Base-by-base conservation (phyloP, 2,113 vertebrate genomes). In the Esox niger region DNA sequence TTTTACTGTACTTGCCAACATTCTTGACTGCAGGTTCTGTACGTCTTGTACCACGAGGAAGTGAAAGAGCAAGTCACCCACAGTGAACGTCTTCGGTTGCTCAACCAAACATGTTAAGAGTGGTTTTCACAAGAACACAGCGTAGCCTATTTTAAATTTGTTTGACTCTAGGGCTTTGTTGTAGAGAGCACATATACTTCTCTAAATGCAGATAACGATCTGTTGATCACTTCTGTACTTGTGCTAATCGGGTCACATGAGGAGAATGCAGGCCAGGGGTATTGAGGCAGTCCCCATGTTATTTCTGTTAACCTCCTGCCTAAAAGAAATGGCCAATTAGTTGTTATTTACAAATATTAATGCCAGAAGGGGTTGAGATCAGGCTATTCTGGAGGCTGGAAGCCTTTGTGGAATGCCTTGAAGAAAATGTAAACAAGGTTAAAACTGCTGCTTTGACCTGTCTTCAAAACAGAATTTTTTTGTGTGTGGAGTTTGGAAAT, bases 161-260 rank as follows among this genome's bases (percentile, higher is more conserved):
- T 52, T 52, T 52, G n/a, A 52, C 47, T 52, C n/a, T 23, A 52
- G n/a, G n/a, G 5, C 20, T 52, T 15, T 21, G n/a, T 52, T 52
- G 20, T 52, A n/a, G 20, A 52, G 47, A 52, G 21, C n/a, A 25
- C 32, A 20, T n/a, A 66, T 21, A 26, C 9, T 21, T 23, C 31
- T 70, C 52, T 26, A 64, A n/a, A 62, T 33, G 31, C 21, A 13
- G 60, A 63, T 57, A 29, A 32, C 13, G 31, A 25, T 63, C 43
- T 29, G 52, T 33, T 46, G 21, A 43, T 69, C 62, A 52, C 20
- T 52, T 52, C 31, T 56, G n/a, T 23, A 9, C 25, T 21, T 60
- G 8, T 49, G 7, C 8, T 33, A 32, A 25, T 64, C 9, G 17
- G 30, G 30, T 26, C 35, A 49, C 31, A 11, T 54, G 29, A n/a